Conservation (phyloP, 1,140 invertebrate species). For the Aphaenogaster ashmeadi region DNA sequence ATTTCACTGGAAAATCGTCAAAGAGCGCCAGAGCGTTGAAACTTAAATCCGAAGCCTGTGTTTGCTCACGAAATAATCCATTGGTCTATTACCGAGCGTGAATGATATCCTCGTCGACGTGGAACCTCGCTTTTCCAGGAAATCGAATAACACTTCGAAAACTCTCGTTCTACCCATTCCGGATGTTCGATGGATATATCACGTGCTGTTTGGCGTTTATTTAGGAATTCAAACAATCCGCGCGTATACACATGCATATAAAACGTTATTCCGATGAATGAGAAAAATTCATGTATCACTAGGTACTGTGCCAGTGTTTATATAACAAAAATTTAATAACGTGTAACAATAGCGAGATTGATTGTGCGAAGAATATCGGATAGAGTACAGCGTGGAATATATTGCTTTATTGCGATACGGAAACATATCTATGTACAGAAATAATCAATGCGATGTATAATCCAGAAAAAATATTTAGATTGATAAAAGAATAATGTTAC, state of each 20-base stretch:
- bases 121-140: slow-evolving; percentile 51
- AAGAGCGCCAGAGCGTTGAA: neutral
- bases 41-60: slow-evolving; percentile 25
- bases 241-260: slow-evolving; percentile 3
- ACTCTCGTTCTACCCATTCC: slow-evolving; percentile 17
- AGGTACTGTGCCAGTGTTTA: neutral
- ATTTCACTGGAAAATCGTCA: neutral
- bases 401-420: slow-evolving; percentile 10
- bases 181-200: slow-evolving; percentile 41
- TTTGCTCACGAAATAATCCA: slow-evolving; percentile 69
- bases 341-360: slow-evolving; percentile 39
- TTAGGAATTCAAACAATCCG: slow-evolving; percentile 63
- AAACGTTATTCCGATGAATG: slow-evolving; percentile 37
- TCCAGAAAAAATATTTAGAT: neutral
- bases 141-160: slow-evolving; percentile 66
- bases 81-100: slow-evolving; percentile 62
- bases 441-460: neutral
- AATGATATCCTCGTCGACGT: slow-evolving; percentile 54
- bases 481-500: neutral
- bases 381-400: neutral
- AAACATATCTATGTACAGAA: neutral
- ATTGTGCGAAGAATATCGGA: slow-evolving; percentile 40
- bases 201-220: slow-evolving; percentile 61
- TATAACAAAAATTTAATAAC: slow-evolving; percentile 54
- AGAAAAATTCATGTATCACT: slow-evolving; percentile 30